Base-by-base conservation (phyloP, 2,888 invertebrate genomes). In the Epirrhoe tristata region DNA sequence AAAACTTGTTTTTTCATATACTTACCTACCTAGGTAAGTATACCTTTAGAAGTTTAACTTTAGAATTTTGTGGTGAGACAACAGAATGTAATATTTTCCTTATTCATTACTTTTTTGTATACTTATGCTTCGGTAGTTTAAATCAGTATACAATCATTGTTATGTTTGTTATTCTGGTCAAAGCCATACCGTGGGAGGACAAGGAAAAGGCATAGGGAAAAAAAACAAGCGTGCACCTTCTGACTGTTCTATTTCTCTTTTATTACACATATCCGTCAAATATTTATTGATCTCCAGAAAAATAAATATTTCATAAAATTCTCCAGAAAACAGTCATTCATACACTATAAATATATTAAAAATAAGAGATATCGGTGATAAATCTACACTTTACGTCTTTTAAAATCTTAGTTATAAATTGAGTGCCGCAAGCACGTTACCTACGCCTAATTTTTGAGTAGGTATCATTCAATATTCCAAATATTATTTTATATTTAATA, bases 191-290 rank as follows among this genome's bases (percentile, higher is more conserved):
- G 72, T 34, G 67, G 14, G 51, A 58, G 61, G 53, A 66, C 14
- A 46, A 50, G 62, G 79, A 80, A 76, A 39, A 58, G 75, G 81
- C 72, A 53, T 36, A 17, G 57, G 71, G 39, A 53, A 76, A 79
- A 88, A 86, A 87, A 90, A 89, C 85, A 83, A 86, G 84, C 82
- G 84, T 89, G 88, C 90, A 91, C 87, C 88, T 83, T 86, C 85
- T 86, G 82, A 88, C 85, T 84, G 78, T 77, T 82, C 81, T 85
- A 85, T 83, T 79, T 79, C 81, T 82, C 74, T 81, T 83, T 79
- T 78, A 79, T 78, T 81, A 78, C 78, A 75, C 78, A 81, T n/a
- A n/a, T 80, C 80, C 78, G 73, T 86, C 78, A 83, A 81, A 79
- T 82, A 86, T 83, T 84, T 82, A 83, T 83, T 81, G 85, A 74